Conservation (phyloP, 2,113 vertebrate genomes). For the Chelonoidis abingdonii region DNA sequence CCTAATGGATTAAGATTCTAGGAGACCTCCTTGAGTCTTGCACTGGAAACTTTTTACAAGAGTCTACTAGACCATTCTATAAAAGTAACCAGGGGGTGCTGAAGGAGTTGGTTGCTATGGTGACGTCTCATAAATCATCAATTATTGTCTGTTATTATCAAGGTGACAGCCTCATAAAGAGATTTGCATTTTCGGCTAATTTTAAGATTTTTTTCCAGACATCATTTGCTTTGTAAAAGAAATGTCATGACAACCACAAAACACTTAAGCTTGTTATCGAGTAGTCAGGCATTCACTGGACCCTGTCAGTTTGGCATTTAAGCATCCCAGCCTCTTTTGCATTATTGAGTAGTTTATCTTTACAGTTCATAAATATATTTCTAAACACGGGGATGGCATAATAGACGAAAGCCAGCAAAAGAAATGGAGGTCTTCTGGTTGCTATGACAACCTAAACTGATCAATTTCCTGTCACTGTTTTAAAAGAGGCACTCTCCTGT, state of each 20-base stretch:
- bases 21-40: slow-evolving; percentile 2
- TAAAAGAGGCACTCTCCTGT: slow-evolving; percentile 82
- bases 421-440: slow-evolving; percentile 78
- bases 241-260: slow-evolving; percentile 80
- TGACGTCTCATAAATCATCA: slow-evolving; percentile 86
- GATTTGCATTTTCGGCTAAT: slow-evolving; percentile 83
- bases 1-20: not conserved
- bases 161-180: slow-evolving; percentile 82
- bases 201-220: slow-evolving; percentile 77
- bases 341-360: slow-evolving; percentile 81
- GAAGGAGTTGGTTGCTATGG: slow-evolving; percentile 81
- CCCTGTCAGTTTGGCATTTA: slow-evolving; percentile 78
- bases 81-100: slow-evolving; percentile 72
- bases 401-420: slow-evolving; percentile 64
- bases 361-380: slow-evolving; percentile 82
- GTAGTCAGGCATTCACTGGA: slow-evolving; percentile 73
- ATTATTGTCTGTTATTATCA: slow-evolving; percentile 84
- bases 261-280: slow-evolving; percentile 77
- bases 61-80: slow-evolving; percentile 42
- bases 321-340: slow-evolving; percentile 68
- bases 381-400: slow-evolving; percentile 66
- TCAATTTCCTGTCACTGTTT: slow-evolving; percentile 89
- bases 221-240: slow-evolving; percentile 81
- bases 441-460: slow-evolving; percentile 84
- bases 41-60: slow-evolving; percentile 67